Evolutionary conservation across 2,888 invertebrate genomes (phyloP), one percentile per base, ranked within the genome.

Genomic region (Mythimna pallens): DNA sequence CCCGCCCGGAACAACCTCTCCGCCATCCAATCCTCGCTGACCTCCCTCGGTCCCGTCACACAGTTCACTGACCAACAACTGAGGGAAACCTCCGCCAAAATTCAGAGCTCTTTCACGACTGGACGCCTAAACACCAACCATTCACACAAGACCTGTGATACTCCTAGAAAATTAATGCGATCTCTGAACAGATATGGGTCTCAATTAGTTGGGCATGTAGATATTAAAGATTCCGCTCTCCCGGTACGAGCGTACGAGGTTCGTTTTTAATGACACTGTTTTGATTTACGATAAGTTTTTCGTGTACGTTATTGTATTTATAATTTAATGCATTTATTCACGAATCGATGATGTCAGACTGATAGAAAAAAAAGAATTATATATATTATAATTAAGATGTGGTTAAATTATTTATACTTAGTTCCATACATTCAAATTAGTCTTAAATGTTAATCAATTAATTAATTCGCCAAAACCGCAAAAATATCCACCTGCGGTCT

Each of bases 221-320:
- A 87, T 89, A 88, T 90, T 88, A 88, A 88, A 90, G 89, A 92
- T 91, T 88, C 83, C 85, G 84, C 82, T 90, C 83, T 89, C 88
- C 88, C 89, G 84, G 89, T 80, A 84, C 82, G 82, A 85, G 86
- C 85, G 86, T 87, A 89, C 88, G 86, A 87, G 86, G 77, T 73
- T 81, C 81, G 86, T 86, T 84, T 87, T 88, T 91, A 91, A 91
- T 90, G 89, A 89, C 84, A 81, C 83, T 86, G 86, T 88, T 92
- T 88, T 92, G 91, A 90, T 92, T 91, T 91, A 91, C 89, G 90
- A 89, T 90, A 90, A 87, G 84, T 87, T 89, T 84, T 88, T 80
- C 82, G 80, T 87, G 84, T 87, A 84, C 86, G 83, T 69, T 82
- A 87, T 83, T 81, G 68, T 78, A 79, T 83, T 82, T 80, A 78